phyloP scores from a whole-genome alignment of 2,797 vertebrate genomes.

The Siniperca scherzeri region DNA sequence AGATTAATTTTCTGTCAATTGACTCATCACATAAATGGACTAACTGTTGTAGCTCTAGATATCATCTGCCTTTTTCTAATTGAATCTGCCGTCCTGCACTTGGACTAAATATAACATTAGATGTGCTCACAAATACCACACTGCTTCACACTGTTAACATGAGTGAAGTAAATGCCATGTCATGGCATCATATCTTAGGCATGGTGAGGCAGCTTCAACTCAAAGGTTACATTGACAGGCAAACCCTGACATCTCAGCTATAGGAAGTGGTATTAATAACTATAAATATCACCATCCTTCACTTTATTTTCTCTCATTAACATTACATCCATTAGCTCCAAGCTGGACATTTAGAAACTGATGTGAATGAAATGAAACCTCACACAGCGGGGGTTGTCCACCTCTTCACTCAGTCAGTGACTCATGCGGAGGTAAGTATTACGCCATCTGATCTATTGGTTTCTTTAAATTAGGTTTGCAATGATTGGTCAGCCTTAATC shows the following conservation, averaged over 20 bases:
- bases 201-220: slow-evolving; percentile 14
- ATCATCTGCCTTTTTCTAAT: neutral
- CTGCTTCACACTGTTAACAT: slow-evolving; percentile 8
- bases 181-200: neutral
- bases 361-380: slow-evolving; percentile 44
- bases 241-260: slow-evolving; percentile 27
- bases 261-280: slow-evolving; percentile 22
- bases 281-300: slow-evolving; percentile 17
- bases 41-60: neutral
- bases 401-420: slow-evolving; percentile 59
- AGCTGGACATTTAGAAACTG: slow-evolving; percentile 32
- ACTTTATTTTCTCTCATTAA: slow-evolving; percentile 28
- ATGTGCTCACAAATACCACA: neutral
- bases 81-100: neutral
- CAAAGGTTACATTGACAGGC: slow-evolving; percentile 32
- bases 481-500: slow-evolving; percentile 27
- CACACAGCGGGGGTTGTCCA: slow-evolving; percentile 49
- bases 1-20: neutral
- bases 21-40: neutral
- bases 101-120: neutral
- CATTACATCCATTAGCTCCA: slow-evolving; percentile 35
- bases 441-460: slow-evolving; percentile 22
- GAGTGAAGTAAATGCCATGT: slow-evolving; percentile 17
- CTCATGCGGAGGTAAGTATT: slow-evolving; percentile 52
- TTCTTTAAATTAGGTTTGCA: slow-evolving; percentile 43